Conservation (phyloP, 1,140 invertebrate genomes). For the Aphidius ervi region DNA sequence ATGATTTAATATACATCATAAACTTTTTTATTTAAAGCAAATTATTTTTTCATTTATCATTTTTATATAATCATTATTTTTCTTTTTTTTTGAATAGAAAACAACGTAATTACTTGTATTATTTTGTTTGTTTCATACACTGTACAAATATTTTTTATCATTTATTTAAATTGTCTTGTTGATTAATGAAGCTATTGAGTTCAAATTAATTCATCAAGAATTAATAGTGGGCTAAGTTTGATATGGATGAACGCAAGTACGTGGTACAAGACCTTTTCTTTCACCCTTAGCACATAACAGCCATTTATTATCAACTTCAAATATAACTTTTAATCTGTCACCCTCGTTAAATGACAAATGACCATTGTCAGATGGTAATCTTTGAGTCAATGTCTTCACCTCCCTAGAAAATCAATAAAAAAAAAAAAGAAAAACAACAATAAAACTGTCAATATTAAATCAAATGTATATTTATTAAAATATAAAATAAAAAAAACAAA, state of each 20-base stretch:
- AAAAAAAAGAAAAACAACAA: not conserved
- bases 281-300: constrained; percentile 71
- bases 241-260: constrained; percentile 63
- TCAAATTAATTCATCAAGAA: not conserved
- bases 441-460: not conserved
- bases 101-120: too few relatives aligned
- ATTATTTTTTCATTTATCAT: too few relatives aligned
- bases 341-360: constrained; percentile 77
- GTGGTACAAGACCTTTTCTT: constrained; percentile 73
- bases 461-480: too few relatives aligned
- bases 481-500: not conserved
- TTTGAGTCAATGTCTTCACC: constrained; percentile 69
- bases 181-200: not conserved
- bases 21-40: too few relatives aligned
- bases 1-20: too few relatives aligned
- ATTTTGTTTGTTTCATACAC: constrained; percentile 40
- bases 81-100: too few relatives aligned
- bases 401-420: constrained; percentile 54
- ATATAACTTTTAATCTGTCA: constrained; percentile 66
- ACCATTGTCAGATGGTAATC: constrained; percentile 69
- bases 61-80: too few relatives aligned
- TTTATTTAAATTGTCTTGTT: constrained; percentile 10
- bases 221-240: constrained; percentile 38
- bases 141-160: constrained; percentile 34
- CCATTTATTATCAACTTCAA: constrained; percentile 75